These are phyloP conservation scores for Epizoanthus scotinus DNA, from an alignment of 92 coral and sea anemone genomes.

Conservation along the genomic window DNA sequence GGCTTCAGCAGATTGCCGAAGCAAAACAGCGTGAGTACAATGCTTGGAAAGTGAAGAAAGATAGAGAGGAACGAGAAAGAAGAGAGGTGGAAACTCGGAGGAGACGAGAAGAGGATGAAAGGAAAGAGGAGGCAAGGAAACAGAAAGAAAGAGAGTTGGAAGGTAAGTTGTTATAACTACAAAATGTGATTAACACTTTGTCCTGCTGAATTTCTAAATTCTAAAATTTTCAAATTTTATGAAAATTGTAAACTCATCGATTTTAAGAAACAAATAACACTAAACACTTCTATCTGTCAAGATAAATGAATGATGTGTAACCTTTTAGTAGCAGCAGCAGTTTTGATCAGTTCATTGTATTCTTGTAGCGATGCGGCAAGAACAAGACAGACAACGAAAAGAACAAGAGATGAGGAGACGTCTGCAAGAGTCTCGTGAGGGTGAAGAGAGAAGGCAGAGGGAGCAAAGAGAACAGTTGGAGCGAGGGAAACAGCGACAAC, in stretches of 20 bases:
- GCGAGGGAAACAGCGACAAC: constrained; percentile 29
- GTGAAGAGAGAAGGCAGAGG: constrained; percentile 59
- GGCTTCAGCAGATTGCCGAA: constrained; percentile 86
- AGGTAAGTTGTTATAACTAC: constrained; percentile 40
- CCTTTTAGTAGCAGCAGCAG: no score
- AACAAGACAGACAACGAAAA: constrained; percentile 87
- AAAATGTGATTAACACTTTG: no score
- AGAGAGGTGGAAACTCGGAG: constrained; percentile 72
- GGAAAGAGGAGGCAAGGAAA: constrained; percentile 62
- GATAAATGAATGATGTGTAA: no score
- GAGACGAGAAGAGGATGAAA: constrained; percentile 83
- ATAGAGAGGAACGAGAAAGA: constrained; percentile 79
- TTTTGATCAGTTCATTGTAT: no score
- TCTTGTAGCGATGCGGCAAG: constrained; percentile 86
- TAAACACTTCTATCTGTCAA: no score
- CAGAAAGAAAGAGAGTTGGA: constrained; percentile 92
- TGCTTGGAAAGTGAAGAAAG: constrained; percentile 83
- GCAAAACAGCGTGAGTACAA: constrained; percentile 86
- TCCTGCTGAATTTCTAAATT: no score
- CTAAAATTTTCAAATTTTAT: no score
- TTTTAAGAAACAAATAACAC: no score
- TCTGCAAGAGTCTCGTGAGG: constrained; percentile 80
- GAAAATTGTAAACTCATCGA: no score
- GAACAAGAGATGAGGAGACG: constrained; percentile 92
- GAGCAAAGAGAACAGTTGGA: constrained; percentile 38